Evolutionary conservation across 92 coral and sea anemone genomes (phyloP).

Genomic region (Meandrina meandrites): DNA sequence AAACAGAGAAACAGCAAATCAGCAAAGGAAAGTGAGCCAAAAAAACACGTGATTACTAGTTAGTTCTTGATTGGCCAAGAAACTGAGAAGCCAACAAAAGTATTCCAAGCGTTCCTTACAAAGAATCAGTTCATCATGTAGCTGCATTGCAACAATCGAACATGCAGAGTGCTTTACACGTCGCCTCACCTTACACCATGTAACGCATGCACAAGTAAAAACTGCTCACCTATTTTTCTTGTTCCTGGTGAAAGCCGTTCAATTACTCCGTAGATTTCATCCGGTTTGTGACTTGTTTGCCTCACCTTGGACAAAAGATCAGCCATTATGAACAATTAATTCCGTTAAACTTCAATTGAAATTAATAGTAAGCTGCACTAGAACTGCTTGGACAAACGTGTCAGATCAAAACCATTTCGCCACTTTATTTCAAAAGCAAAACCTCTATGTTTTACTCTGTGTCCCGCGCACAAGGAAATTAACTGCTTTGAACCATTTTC

Average conservation of each 20-base stretch:
- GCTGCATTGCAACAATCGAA: background rate
- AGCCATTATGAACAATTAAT: background rate
- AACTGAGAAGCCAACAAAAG: background rate
- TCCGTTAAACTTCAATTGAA: background rate
- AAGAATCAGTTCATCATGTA: background rate
- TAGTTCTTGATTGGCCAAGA: background rate
- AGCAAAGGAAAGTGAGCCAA: background rate
- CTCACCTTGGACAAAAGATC: conserved; percentile 66
- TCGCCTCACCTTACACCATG: background rate
- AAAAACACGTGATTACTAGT: background rate
- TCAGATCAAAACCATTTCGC: background rate
- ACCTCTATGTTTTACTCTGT: too few species aligned
- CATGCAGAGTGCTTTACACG: background rate
- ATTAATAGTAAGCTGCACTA: background rate
- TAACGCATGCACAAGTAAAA: background rate
- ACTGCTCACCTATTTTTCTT: conserved; percentile 80
- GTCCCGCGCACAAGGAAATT: too few species aligned
- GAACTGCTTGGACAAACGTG: background rate
- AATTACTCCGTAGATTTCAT: conserved; percentile 95
- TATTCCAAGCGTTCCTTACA: background rate
- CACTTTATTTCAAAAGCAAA: too few species aligned
- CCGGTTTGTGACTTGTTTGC: conserved; percentile 98
- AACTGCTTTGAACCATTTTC: too few species aligned
- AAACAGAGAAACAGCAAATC: conserved; percentile 1
- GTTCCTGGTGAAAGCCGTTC: conserved; percentile 93